Evolutionary conservation across 1,140 invertebrate genomes (phyloP).

Genomic region (Rhynchophorus ferrugineus): DNA sequence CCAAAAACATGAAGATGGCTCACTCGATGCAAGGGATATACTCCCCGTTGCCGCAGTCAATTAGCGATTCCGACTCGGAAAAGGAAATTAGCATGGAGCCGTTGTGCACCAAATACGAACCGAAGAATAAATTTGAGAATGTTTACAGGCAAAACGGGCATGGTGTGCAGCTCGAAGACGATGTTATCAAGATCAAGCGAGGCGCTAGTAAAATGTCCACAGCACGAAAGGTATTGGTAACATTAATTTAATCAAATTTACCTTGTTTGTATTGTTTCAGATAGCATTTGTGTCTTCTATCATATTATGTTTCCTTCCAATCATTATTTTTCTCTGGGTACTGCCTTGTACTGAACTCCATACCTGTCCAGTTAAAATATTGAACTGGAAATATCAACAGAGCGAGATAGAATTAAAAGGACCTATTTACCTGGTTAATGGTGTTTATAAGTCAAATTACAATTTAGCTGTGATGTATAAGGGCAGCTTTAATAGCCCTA

Average conservation of each 20-base stretch:
- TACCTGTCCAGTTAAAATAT: slow-evolving; percentile 53
- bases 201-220: slow-evolving; percentile 51
- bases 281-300: slow-evolving; percentile 58
- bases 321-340: slow-evolving; percentile 65
- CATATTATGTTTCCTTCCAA: slow-evolving; percentile 58
- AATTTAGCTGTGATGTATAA: slow-evolving; percentile 66
- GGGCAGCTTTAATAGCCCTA: slow-evolving; percentile 53
- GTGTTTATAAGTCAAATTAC: slow-evolving; percentile 48
- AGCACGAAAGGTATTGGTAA: slow-evolving; percentile 45
- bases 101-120: slow-evolving; percentile 33
- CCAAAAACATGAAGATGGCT: slow-evolving; percentile 27
- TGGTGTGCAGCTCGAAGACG: slow-evolving; percentile 38
- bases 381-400: slow-evolving; percentile 63
- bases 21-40: slow-evolving; percentile 47
- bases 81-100: slow-evolving; percentile 50
- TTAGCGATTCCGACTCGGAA: slow-evolving; percentile 67
- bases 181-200: slow-evolving; percentile 51
- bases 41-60: slow-evolving; percentile 60
- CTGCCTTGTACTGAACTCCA: slow-evolving; percentile 60
- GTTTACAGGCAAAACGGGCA: slow-evolving; percentile 25
- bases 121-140: slow-evolving; percentile 25
- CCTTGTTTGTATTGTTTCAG: slow-evolving; percentile 5
- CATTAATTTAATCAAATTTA: not conserved
- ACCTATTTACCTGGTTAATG: slow-evolving; percentile 58
- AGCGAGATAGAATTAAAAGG: slow-evolving; percentile 65